phyloP scores from a whole-genome alignment of 1,140 invertebrate genomes.

The Eciton burchellii region DNA sequence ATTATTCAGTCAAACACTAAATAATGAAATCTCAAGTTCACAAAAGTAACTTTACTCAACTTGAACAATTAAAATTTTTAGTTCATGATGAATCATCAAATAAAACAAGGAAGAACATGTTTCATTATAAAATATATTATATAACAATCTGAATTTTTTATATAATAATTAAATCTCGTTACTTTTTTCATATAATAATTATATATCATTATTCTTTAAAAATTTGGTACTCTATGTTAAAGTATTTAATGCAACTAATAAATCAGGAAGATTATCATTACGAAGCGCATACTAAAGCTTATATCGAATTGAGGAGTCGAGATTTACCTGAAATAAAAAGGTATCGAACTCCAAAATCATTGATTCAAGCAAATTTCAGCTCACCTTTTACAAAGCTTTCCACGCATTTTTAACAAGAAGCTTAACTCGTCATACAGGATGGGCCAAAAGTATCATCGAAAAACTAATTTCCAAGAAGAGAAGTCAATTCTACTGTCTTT shows the following conservation, averaged over 20 bases:
- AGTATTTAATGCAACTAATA: conserved; percentile 13
- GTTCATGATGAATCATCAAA: background rate
- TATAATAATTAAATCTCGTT: background rate
- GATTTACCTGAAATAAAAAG: conserved; percentile 59
- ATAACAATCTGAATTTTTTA: conserved; percentile 27
- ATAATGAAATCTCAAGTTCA: background rate
- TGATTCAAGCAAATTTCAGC: conserved; percentile 51
- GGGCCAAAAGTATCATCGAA: conserved; percentile 29
- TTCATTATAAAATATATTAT: conserved; percentile 9
- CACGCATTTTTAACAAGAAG: conserved; percentile 46
- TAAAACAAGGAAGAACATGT: background rate
- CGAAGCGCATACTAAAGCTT: conserved; percentile 58
- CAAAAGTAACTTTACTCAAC: too few relatives aligned
- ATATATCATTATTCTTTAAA: conserved; percentile 35
- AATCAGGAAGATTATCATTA: conserved; percentile 37
- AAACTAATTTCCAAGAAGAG: background rate
- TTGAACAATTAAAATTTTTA: conserved; percentile 13
- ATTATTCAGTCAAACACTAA: background rate
- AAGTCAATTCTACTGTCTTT: background rate
- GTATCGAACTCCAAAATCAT: conserved; percentile 51
- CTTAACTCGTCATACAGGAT: conserved; percentile 31
- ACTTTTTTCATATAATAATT: conserved; percentile 16
- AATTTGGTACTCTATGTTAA: conserved; percentile 4
- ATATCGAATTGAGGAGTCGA: conserved; percentile 48
- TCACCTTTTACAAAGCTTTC: conserved; percentile 53